Percentiles rank a stretch among this genome's conserved stretches.
Conservation (phyloP, 1,140 invertebrate genomes). For the Leptinotarsa defecta region DNA sequence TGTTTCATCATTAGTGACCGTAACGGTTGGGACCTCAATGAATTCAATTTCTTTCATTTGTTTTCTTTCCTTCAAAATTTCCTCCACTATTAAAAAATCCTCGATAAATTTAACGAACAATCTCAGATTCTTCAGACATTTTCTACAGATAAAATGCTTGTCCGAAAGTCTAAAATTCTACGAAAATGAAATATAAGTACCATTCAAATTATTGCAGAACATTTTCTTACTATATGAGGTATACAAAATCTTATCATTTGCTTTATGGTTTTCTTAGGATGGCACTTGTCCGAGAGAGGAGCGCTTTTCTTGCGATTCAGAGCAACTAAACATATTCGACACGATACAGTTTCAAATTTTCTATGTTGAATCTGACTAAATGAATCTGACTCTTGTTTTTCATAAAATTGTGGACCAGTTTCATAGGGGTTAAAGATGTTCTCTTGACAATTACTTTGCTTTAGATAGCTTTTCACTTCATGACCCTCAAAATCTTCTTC, state of each 20-base stretch:
- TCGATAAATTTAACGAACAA: conserved; percentile 10
- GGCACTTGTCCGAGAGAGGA: background rate
- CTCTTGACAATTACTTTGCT: too few relatives aligned
- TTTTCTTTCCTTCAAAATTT: background rate
- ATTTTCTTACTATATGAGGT: conserved; percentile 1
- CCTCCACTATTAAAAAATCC: conserved; percentile 7
- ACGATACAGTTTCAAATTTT: background rate
- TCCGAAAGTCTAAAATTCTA: background rate
- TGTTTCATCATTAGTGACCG: background rate
- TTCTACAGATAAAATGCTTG: background rate
- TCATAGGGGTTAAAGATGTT: too few relatives aligned
- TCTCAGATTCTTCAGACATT: conserved; percentile 10
- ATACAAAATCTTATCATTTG: conserved; percentile 12
- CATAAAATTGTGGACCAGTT: too few relatives aligned
- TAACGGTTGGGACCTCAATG: background rate
- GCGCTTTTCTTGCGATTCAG: background rate
- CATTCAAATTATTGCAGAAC: background rate
- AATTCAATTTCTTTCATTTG: background rate
- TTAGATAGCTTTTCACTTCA: background rate
- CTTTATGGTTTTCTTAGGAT: conserved; percentile 12
- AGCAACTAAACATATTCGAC: background rate
- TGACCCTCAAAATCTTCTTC: background rate
- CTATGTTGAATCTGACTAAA: too few relatives aligned
- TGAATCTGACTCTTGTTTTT: too few relatives aligned
- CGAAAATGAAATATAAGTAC: background rate